These are phyloP conservation scores for Ataeniobius toweri DNA, from an alignment of 2,797 vertebrate genomes.

Conservation along the genomic window DNA sequence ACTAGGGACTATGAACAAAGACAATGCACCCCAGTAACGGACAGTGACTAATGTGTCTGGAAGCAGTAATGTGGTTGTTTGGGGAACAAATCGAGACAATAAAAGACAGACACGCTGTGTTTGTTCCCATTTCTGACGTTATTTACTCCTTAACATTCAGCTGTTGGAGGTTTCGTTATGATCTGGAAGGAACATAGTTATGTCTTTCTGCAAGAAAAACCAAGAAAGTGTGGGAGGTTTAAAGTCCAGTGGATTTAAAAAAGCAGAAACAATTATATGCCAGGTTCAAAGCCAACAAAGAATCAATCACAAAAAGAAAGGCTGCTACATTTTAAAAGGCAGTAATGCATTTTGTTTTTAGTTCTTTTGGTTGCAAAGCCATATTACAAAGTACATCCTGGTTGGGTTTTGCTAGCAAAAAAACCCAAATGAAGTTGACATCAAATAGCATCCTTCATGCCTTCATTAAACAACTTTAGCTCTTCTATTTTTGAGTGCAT, in stretches of 20 bases:
- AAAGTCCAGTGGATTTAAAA: slow-evolving; percentile 9
- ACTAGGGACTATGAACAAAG: slow-evolving; percentile 37
- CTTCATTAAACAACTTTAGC: too few species aligned
- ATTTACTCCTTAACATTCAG: slow-evolving; percentile 6
- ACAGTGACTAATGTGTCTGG: slow-evolving; percentile 33
- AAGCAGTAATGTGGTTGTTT: slow-evolving; percentile 26
- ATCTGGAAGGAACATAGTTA: slow-evolving; percentile 6
- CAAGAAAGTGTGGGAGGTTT: neutral
- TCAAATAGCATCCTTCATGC: neutral
- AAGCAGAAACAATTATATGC: neutral
- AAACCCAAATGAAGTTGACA: neutral
- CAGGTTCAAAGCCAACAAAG: neutral
- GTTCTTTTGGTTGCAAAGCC: neutral
- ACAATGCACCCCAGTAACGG: slow-evolving; percentile 25
- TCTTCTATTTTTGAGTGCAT: neutral
- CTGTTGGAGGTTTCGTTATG: neutral
- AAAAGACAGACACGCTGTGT: slow-evolving; percentile 2
- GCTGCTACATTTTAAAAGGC: slow-evolving; percentile 3
- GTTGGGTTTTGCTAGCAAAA: neutral
- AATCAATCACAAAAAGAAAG: slow-evolving; percentile 18
- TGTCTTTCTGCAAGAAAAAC: neutral
- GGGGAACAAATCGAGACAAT: slow-evolving; percentile 30
- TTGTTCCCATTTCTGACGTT: neutral
- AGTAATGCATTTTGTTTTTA: neutral
- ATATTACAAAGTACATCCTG: neutral